phyloP scores from a whole-genome alignment of 2,113 vertebrate species.

The Lynx canadensis region DNA sequence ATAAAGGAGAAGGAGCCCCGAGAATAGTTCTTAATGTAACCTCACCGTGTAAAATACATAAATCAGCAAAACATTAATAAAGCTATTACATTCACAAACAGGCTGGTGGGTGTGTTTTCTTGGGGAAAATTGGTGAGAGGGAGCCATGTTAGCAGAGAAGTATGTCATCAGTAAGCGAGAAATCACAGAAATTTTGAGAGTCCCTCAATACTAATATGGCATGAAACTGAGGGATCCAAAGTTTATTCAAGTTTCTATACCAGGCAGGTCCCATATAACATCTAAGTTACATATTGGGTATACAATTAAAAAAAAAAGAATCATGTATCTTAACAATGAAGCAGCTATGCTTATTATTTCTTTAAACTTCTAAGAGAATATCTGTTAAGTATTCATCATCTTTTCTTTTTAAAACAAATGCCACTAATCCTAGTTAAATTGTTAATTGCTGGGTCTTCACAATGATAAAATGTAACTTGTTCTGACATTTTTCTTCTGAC shows the following conservation, averaged over 20 bases:
- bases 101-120: neutral
- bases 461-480: neutral
- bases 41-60: neutral
- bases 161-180: neutral
- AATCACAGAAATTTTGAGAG: neutral
- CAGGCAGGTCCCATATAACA: neutral
- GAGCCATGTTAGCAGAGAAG: neutral
- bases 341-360: neutral
- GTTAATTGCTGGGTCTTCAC: neutral
- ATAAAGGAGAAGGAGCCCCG: neutral
- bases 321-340: neutral
- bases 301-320: neutral
- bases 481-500: neutral
- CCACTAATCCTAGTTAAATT: neutral
- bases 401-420: neutral
- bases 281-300: neutral
- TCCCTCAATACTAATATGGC: neutral
- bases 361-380: neutral
- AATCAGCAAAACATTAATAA: neutral
- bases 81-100: neutral
- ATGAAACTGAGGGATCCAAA: neutral
- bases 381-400: neutral
- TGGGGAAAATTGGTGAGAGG: neutral
- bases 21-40: neutral
- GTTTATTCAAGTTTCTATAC: neutral